Percentiles rank a stretch among this genome's conserved stretches.
Conservation (phyloP, 2,888 invertebrate species). For the Melitaea athalia region DNA sequence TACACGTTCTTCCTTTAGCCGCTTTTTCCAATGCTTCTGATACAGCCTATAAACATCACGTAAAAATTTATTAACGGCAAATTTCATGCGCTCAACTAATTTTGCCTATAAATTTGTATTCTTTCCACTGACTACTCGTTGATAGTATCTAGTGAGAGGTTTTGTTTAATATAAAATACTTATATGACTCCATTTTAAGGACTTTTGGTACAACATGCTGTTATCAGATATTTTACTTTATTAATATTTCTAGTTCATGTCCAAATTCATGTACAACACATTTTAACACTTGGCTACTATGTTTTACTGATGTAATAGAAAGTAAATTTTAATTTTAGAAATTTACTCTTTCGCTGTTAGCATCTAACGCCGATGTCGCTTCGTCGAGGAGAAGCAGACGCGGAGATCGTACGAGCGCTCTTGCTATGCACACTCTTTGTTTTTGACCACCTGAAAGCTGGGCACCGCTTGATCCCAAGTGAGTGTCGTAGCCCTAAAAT, state of each 20-base stretch:
- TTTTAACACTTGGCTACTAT: neutral
- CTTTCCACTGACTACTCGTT: too few relatives aligned
- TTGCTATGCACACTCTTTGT: slow-evolving; percentile 88
- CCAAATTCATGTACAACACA: neutral
- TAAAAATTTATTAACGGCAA: too few relatives aligned
- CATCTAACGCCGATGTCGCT: slow-evolving; percentile 86
- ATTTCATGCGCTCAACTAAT: too few relatives aligned
- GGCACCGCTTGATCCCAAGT: slow-evolving; percentile 86
- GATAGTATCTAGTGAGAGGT: too few relatives aligned
- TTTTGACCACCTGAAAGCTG: slow-evolving; percentile 88
- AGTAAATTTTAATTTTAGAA: neutral
- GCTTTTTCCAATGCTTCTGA: slow-evolving; percentile 93
- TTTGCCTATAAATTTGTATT: too few relatives aligned
- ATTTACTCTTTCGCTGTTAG: slow-evolving; percentile 85
- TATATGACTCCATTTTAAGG: too few relatives aligned
- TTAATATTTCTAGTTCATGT: neutral
- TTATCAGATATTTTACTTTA: too few relatives aligned
- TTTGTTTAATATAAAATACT: too few relatives aligned
- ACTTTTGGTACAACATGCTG: too few relatives aligned
- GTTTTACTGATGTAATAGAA: neutral
- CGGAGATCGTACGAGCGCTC: slow-evolving; percentile 86
- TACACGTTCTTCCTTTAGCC: slow-evolving; percentile 90
- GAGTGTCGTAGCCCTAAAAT: slow-evolving; percentile 85
- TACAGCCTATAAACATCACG: slow-evolving; percentile 80
- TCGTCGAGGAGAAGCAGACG: slow-evolving; percentile 86